Evolutionary conservation across 2,888 invertebrate genomes (phyloP), one percentile per base, ranked within the genome.

Genomic region (Willowsia nigromaculata): DNA sequence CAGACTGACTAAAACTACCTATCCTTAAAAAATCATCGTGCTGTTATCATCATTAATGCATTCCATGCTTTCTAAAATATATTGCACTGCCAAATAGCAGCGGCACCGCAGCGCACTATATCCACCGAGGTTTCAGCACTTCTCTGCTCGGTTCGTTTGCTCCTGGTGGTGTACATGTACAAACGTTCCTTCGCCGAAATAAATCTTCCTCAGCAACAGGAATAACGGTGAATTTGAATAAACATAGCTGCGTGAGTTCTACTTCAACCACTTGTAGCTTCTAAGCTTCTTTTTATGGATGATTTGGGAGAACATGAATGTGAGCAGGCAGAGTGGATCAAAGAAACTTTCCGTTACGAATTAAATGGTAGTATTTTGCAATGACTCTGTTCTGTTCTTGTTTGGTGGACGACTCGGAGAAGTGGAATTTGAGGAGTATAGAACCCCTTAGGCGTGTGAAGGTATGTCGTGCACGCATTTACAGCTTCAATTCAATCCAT

Each of bases 331-430:
- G 3, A 71, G n/a, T 47, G 47, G 50, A 7, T 22, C 27, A 78
- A 33, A 62, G 80, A 76, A 59, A 86, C 78, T 43, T 78, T 81
- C 87, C 81, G 87, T 81, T 81, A 87, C 87, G 43, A 71, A 81
- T 78, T 78, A 18, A 85, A 30, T 37, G 7, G 11, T 25, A 68
- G 22, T 33, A 25, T 81, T 81, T 85, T 74, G 74, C 85, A 74
- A 85, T 22, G 30, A 7, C 6, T 43, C 25, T 22, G 3, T 37
- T 50, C 18, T 82, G 43, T 83, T 25, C 25, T 71, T 53, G 6
- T 68, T 53, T 71, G 13, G 25, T 25, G n/a, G 25, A 43, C 43
- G 7, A 71, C 25, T 43, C 71, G 47, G 53, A 25, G 40, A 76
- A 59, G 13, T 56, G 59, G 68, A 50, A 76, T 30, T 15, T 13